Conservation (phyloP, 2,797 vertebrate genomes). For the Cottoperca gobio region DNA sequence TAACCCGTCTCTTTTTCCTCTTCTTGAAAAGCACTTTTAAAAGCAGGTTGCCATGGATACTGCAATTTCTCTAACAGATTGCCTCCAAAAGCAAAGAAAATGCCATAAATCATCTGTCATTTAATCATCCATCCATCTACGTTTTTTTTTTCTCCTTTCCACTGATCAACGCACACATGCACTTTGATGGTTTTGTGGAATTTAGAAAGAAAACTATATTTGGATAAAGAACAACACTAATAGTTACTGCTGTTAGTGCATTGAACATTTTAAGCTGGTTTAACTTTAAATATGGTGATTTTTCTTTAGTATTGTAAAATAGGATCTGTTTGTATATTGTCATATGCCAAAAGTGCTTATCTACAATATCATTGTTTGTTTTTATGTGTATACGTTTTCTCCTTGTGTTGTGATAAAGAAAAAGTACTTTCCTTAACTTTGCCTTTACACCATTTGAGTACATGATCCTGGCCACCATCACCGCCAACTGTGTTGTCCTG, state of each 20-base stretch:
- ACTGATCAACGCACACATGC: background rate
- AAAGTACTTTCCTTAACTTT: slow-evolving; percentile 87
- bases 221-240: background rate
- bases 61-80: slow-evolving; percentile 76
- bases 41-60: slow-evolving; percentile 84
- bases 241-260: background rate
- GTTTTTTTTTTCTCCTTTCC: slow-evolving; percentile 7
- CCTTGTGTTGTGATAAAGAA: background rate
- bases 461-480: slow-evolving; percentile 99
- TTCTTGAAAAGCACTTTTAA: slow-evolving; percentile 78
- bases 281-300: background rate
- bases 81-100: slow-evolving; percentile 67
- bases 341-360: background rate
- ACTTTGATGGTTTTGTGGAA: background rate
- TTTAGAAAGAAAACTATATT: background rate
- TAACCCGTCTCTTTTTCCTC: slow-evolving; percentile 63
- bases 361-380: background rate
- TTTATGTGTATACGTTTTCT: slow-evolving; percentile 9
- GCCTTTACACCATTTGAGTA: slow-evolving; percentile 95
- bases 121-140: slow-evolving; percentile 53
- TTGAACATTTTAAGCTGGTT: background rate
- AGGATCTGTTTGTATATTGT: background rate
- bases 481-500: slow-evolving; percentile 98
- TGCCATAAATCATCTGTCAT: slow-evolving; percentile 72
- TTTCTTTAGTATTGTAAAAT: background rate